Evolutionary conservation across 1,140 invertebrate genomes (phyloP), one percentile per base, ranked within the genome.

Genomic region (Lepidurus arcticus): DNA sequence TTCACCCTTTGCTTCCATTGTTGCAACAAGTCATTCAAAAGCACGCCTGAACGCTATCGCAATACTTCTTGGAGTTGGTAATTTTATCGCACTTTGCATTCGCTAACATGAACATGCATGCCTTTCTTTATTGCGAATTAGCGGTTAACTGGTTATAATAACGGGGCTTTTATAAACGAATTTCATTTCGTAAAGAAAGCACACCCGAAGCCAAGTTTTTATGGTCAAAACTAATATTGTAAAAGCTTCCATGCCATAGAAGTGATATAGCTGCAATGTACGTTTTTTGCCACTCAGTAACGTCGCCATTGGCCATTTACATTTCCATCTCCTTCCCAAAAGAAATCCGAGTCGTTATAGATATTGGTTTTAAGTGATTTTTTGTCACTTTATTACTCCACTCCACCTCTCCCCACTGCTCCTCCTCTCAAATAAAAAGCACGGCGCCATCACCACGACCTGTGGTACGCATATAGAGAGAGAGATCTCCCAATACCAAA

Each of bases 281-380:
- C 34, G 21, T 65, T 65, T 65, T 65, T 65, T 65, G 53, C 53
- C 53, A 65, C 53, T 65, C 53, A 65, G 53, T 65, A 13, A 65
- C 53, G 53, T 65, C 53, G 53, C 53, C 53, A 65, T 65, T 65
- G 53, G 53, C 53, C 53, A 65, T 53, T 2, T 53, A 1, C 47
- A 53, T 65, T 65, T 65, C 53, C 53, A 65, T 65, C 53, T 65
- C 53, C 53, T n/a, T 65, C 53, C 53, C 53, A 65, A 65, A 21
- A 34, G 53, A 21, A 65, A n/a, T 16, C 53, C 16, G 2, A 65
- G 53, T 65, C 53, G 53, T 65, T 65, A 65, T 65, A 65, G 53
- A 65, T 21, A n/a, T 65, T 9, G 53, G n/a, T 65, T 65, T 65
- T 65, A 65, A 65, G 53, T 21, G 53, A 65, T 65, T 65, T 65